Evolutionary conservation across 2,888 invertebrate species (phyloP).

Genomic region (Plebejus anna): DNA sequence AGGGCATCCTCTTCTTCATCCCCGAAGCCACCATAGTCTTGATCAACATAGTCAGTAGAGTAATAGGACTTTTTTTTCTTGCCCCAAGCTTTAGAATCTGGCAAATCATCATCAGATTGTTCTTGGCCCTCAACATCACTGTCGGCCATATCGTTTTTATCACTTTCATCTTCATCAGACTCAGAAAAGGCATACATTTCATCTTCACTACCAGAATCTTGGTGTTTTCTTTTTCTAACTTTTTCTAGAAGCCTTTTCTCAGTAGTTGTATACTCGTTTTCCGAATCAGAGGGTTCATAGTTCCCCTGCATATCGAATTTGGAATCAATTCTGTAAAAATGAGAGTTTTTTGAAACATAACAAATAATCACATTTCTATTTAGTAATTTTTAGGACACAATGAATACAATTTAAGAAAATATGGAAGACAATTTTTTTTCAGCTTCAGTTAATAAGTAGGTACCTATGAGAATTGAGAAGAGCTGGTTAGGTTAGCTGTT

Average conservation of each 20-base stretch:
- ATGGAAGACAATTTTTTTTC: too few relatives aligned
- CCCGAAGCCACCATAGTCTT: conserved; percentile 87
- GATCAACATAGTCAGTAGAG: conserved; percentile 93
- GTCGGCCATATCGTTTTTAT: conserved; percentile 78
- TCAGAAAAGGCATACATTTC: conserved; percentile 83
- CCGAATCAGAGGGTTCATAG: conserved; percentile 85
- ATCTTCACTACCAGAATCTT: conserved; percentile 79
- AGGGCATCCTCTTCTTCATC: conserved; percentile 85
- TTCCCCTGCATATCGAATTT: conserved; percentile 72
- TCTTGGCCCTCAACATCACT: conserved; percentile 89
- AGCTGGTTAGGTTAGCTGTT: neutral
- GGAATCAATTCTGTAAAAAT: conserved; percentile 60
- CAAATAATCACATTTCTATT: neutral
- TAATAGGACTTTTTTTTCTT: conserved; percentile 88
- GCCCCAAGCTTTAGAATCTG: conserved; percentile 93
- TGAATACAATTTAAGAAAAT: too few relatives aligned
- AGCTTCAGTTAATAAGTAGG: neutral
- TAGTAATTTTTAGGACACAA: neutral
- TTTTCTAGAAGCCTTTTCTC: conserved; percentile 83
- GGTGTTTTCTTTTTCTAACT: conserved; percentile 74
- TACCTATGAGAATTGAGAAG: neutral
- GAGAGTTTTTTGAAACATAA: conserved; percentile 17
- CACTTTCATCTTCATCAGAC: conserved; percentile 67
- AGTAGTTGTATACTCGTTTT: conserved; percentile 84
- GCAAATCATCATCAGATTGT: conserved; percentile 84